phyloP scores from a whole-genome alignment of 37 sponge, comb jelly and placozoan genomes.

The Theonella swinhoei region DNA sequence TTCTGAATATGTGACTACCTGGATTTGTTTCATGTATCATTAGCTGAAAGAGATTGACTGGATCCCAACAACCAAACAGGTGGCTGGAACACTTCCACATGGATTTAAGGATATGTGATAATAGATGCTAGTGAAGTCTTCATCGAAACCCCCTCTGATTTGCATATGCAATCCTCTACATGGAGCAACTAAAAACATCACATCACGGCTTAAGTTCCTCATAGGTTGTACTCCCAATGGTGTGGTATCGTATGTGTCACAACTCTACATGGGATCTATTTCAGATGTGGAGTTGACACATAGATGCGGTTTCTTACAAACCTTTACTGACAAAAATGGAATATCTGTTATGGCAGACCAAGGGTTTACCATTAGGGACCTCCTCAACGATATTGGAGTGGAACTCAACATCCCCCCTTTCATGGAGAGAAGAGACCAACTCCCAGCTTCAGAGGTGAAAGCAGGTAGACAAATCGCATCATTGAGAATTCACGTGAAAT shows the following conservation, averaged over 20 bases:
- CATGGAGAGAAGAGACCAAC: constrained; percentile 3
- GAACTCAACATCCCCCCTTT: constrained; percentile 59
- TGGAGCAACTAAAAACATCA: constrained; percentile 55
- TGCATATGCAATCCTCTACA: constrained; percentile 40
- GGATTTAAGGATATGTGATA: constrained; percentile 30
- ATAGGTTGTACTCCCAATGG: constrained; percentile 55
- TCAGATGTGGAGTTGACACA: constrained; percentile 47
- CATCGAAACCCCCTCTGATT: constrained; percentile 33
- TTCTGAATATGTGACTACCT: constrained; percentile 21
- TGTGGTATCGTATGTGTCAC: constrained; percentile 48
- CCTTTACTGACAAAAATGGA: constrained; percentile 18
- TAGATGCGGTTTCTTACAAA: constrained; percentile 3
- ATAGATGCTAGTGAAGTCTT: constrained; percentile 48
- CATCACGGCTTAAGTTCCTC: constrained; percentile 51
- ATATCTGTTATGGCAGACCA: constrained; percentile 43
- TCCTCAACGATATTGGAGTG: constrained; percentile 12
- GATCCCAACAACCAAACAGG: constrained; percentile 31
- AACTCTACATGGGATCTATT: constrained; percentile 43
- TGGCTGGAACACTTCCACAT: constrained; percentile 34
- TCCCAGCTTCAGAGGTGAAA: constrained; percentile 17
- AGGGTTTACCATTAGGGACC: constrained; percentile 53
- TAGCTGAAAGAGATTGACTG: constrained; percentile 45
- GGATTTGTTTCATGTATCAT: constrained; percentile 40
- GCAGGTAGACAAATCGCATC: constrained; percentile 31
- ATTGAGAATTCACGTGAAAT: constrained; percentile 55